phyloP scores from a whole-genome alignment of 2,113 vertebrate genomes.

The Typhlomys cinereus region DNA sequence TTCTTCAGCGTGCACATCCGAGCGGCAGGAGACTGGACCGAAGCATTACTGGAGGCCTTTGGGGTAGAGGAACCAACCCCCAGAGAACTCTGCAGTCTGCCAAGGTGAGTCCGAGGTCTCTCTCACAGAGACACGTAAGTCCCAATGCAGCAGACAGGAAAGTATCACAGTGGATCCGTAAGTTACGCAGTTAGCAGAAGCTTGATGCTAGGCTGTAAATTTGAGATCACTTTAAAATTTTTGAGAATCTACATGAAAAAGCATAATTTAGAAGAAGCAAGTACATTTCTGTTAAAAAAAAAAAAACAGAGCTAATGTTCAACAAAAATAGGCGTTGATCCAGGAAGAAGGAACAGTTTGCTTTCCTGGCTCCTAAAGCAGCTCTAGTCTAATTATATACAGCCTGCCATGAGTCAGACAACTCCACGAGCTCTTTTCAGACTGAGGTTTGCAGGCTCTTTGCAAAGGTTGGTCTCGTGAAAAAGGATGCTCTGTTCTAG shows the following conservation, averaged over 20 bases:
- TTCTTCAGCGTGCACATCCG: constrained; percentile 88
- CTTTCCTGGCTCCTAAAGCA: constrained; percentile 1
- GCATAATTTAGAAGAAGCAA: constrained; percentile 11
- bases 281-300: constrained; percentile 23
- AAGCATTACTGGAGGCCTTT: constrained; percentile 82
- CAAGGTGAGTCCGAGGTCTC: constrained; percentile 80
- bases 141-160: neutral
- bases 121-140: neutral
- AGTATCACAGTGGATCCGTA: neutral
- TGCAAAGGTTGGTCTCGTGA: neutral
- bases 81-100: constrained; percentile 79
- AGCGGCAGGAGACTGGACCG: constrained; percentile 85
- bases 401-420: neutral
- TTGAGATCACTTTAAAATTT: neutral
- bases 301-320: neutral
- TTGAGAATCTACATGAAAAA: neutral
- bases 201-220: neutral
- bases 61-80: constrained; percentile 72
- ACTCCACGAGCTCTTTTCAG: neutral
- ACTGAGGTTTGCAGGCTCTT: neutral
- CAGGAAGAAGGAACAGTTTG: neutral
- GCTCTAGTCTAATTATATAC: neutral
- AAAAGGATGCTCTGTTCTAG: neutral
- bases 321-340: neutral
- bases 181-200: neutral